Conservation (phyloP, 2,113 vertebrate genomes). For the Delphinapterus leucas region DNA sequence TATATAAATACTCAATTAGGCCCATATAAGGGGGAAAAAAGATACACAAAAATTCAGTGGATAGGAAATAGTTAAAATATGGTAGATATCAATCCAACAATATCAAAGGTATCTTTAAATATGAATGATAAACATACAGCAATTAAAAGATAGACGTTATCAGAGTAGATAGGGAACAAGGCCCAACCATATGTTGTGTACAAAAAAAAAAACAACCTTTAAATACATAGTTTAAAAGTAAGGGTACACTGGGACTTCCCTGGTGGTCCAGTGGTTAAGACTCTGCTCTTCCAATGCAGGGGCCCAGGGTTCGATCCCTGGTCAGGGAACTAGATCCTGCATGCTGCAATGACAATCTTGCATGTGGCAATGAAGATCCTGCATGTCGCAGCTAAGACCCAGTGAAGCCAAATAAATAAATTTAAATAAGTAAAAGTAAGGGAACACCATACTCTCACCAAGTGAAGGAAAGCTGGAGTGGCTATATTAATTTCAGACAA, state of each 20-base stretch:
- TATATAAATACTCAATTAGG: neutral
- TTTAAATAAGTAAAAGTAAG: neutral
- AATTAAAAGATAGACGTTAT: neutral
- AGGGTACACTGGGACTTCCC: too few relatives aligned
- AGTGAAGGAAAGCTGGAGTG: neutral
- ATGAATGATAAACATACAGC: neutral
- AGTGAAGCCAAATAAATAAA: too few relatives aligned
- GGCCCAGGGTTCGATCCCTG: too few relatives aligned
- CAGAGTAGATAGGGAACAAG: neutral
- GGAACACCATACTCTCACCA: too few relatives aligned
- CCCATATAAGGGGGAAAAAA: neutral
- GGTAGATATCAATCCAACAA: neutral
- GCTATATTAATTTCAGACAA: neutral
- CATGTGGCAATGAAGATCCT: accelerated
- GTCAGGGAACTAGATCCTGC: too few relatives aligned
- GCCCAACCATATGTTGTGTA: neutral
- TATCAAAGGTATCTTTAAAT: neutral
- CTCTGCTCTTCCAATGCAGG: too few relatives aligned
- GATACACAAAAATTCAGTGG: neutral
- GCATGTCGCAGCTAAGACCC: too few relatives aligned
- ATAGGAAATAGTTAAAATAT: neutral
- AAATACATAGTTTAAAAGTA: neutral
- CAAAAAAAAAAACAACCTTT: neutral
- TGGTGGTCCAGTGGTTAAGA: too few relatives aligned
- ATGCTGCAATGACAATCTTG: too few relatives aligned